These are phyloP conservation scores for Odontothrips loti DNA, from an alignment of 2,888 invertebrate genomes.

Conservation along the genomic window DNA sequence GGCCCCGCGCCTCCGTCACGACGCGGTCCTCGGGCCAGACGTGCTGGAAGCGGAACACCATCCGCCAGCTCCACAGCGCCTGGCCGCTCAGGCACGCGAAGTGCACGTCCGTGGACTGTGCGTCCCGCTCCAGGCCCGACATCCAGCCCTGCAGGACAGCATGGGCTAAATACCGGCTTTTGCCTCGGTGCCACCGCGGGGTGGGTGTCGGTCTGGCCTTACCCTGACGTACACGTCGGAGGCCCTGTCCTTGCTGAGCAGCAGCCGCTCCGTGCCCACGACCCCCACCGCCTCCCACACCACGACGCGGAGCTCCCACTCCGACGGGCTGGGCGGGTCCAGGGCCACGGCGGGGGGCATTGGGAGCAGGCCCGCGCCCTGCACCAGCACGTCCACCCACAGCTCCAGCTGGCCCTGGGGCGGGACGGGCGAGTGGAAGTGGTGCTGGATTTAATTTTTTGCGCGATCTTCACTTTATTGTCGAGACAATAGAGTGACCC, in stretches of 20 bases:
- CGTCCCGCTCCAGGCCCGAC: slow-evolving; percentile 46
- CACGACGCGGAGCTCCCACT: slow-evolving; percentile 64
- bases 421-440: not conserved
- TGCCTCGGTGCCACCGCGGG: no score
- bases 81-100: slow-evolving; percentile 71
- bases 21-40: slow-evolving; percentile 56
- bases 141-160: slow-evolving; percentile 46
- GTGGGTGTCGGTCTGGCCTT: slow-evolving; percentile 47
- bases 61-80: slow-evolving; percentile 85
- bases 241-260: slow-evolving; percentile 65
- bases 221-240: slow-evolving; percentile 71
- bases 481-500: no score
- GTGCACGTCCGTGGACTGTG: slow-evolving; percentile 77
- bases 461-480: no score
- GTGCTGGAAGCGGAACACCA: slow-evolving; percentile 74
- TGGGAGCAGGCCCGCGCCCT: slow-evolving; percentile 55
- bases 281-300: slow-evolving; percentile 63
- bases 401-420: slow-evolving; percentile 78
- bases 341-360: slow-evolving; percentile 65
- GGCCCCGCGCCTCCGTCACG: not conserved
- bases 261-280: slow-evolving; percentile 61
- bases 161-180: not conserved
- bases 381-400: slow-evolving; percentile 82
- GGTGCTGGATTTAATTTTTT: no score
- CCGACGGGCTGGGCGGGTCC: slow-evolving; percentile 61